Base-by-base conservation (phyloP, 2,797 vertebrate genomes). In the Rhyacichthys aspro region DNA sequence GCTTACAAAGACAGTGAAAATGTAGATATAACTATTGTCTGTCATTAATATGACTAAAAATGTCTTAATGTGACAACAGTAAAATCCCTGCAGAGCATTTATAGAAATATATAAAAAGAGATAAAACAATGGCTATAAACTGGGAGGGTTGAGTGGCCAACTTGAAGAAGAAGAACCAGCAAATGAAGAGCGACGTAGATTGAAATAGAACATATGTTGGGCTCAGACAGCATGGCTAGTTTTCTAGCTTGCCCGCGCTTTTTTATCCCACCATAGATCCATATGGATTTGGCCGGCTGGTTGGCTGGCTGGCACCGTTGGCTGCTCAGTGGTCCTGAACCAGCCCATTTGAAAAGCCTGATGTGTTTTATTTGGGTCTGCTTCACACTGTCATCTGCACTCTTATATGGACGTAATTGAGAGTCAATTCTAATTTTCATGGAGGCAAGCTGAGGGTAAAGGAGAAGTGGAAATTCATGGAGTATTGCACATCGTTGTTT, bases 121-220 rank as follows among this genome's bases (percentile, higher is more conserved):
- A 34, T 16, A 68, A 62, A 59, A 79, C 83, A 84, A 80, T 81
- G 86, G 74, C 89, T 92, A 93, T 93, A 93, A 94, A 94, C 94
- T 95, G 92, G 34, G 50, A 39, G 17, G 50, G 37, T 12, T 53
- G 17, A 39, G 17, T 41, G 50, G 50, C 50, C 50, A 53, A 17
- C 50, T 39, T 64, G 60, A 52, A 72, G 63, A 52, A 72, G 63
- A 79, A 50, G 74, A 82, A 69, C 58, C 49, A 55, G 73, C 91
- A 96, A 97, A 96, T 95, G 92, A 95, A 94, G 94, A 96, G 90
- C 95, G 95, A 96, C 92, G 71, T 78, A 70, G 90, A 94, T 94
- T 94, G 93, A 93, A 96, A 92, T 91, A 90, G 93, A 96, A 93
- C 96, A 97, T 98, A 96, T 97, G 95, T 95, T 92, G 90, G 65